Evolutionary conservation across 53 echinoderm and acorn worm genomes (phyloP).

Genomic region (Glandiceps talaboti): DNA sequence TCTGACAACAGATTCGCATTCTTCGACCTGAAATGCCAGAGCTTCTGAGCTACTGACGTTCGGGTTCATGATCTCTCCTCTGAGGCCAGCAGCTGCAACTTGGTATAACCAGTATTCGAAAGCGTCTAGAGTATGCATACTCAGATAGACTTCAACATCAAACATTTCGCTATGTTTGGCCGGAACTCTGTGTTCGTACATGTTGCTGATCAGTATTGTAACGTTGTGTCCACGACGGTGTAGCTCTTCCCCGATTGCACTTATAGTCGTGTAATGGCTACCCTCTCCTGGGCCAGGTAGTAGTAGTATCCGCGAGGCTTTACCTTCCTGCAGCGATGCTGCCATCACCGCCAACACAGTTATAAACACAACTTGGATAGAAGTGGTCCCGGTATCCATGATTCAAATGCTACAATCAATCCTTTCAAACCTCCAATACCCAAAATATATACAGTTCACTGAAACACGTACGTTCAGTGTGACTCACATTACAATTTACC

Average conservation of each 20-base stretch:
- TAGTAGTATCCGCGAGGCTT: slow-evolving; percentile 14
- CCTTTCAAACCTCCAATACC: too few species aligned
- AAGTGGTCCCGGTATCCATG: too few species aligned
- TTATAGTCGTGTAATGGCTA: slow-evolving; percentile 10
- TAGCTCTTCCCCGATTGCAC: slow-evolving; percentile 15
- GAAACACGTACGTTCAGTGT: too few species aligned
- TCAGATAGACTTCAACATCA: too few species aligned
- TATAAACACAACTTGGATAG: too few species aligned
- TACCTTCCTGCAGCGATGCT: too few species aligned
- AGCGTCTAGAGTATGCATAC: too few species aligned
- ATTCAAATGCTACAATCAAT: too few species aligned
- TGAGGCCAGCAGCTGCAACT: not conserved
- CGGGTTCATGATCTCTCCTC: too few species aligned
- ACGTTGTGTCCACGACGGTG: slow-evolving; percentile 18
- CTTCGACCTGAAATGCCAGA: not conserved
- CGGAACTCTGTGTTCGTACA: slow-evolving; percentile 12
- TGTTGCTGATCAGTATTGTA: slow-evolving; percentile 22
- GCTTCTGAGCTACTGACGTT: not conserved
- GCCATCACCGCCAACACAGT: too few species aligned
- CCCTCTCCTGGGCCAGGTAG: slow-evolving; percentile 17
- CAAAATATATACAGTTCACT: too few species aligned
- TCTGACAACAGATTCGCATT: slow-evolving; percentile 16
- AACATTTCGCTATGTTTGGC: slow-evolving; percentile 8
- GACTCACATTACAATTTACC: too few species aligned
- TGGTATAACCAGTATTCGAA: slow-evolving; percentile 8